Conservation (phyloP, 2,113 vertebrate species). For the Lota lota region DNA sequence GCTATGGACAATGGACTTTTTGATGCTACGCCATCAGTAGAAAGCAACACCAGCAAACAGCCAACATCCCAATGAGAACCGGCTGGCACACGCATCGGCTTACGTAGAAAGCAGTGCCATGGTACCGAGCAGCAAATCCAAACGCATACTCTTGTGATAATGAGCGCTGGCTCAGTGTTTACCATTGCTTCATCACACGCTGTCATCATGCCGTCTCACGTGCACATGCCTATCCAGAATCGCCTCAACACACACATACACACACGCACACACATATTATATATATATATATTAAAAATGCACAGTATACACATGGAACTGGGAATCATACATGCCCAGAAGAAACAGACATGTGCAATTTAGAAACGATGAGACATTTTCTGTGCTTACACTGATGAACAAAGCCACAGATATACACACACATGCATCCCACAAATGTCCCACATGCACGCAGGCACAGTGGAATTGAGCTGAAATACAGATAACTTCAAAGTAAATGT, state of each 20-base stretch:
- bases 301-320: not conserved
- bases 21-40: too few relatives aligned
- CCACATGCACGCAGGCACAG: not conserved
- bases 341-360: not conserved
- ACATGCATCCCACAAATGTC: not conserved
- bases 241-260: slow-evolving; percentile 8
- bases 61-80: too few relatives aligned
- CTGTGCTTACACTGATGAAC: not conserved
- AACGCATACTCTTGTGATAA: slow-evolving; percentile 59
- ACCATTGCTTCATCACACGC: slow-evolving; percentile 60
- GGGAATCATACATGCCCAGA: not conserved
- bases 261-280: slow-evolving; percentile 6
- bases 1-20: too few relatives aligned
- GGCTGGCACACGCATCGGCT: too few relatives aligned
- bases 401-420: slow-evolving; percentile 10
- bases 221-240: slow-evolving; percentile 55
- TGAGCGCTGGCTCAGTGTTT: slow-evolving; percentile 61
- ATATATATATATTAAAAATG: slow-evolving; percentile 13
- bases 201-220: slow-evolving; percentile 65
- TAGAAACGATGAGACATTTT: not conserved
- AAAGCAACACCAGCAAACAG: too few relatives aligned
- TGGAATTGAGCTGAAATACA: not conserved
- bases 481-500: slow-evolving; percentile 18
- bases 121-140: slow-evolving; percentile 30
- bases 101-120: too few relatives aligned